phyloP scores from a whole-genome alignment of 2,888 invertebrate species.

The Petrolisthes manimaculis region DNA sequence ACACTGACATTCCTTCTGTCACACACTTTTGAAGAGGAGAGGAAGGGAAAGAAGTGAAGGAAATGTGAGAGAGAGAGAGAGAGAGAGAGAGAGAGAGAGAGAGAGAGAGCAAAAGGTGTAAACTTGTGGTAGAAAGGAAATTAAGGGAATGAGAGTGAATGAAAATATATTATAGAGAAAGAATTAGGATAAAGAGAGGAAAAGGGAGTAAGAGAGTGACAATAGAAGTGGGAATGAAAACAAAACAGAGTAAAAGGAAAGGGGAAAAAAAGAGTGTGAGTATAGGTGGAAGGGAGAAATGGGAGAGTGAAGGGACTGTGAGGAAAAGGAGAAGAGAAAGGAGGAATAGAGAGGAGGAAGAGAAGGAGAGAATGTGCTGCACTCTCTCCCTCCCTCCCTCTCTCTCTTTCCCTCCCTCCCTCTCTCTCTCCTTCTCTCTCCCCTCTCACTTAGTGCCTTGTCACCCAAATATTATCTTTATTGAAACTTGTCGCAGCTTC shows the following conservation, averaged over 20 bases:
- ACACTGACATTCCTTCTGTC: too few relatives aligned
- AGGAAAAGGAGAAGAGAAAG: not conserved
- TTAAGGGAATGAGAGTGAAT: too few relatives aligned
- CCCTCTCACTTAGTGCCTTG: not conserved
- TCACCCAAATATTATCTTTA: slow-evolving; percentile 29
- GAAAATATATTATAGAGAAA: not conserved
- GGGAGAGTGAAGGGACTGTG: too few relatives aligned
- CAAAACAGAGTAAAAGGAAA: not conserved
- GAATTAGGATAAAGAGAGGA: not conserved
- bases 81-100: too few relatives aligned
- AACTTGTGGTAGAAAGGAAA: too few relatives aligned
- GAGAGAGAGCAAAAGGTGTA: too few relatives aligned
- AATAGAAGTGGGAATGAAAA: not conserved
- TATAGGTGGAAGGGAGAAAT: not conserved
- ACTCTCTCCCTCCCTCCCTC: not conserved
- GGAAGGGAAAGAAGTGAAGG: too few relatives aligned
- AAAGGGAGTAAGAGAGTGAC: not conserved
- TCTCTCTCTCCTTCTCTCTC: slow-evolving; percentile 7
- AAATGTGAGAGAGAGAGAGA: too few relatives aligned
- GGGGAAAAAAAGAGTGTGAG: not conserved
- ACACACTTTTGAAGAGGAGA: too few relatives aligned
- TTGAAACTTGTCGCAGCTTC: slow-evolving; percentile 17
- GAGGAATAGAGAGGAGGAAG: too few relatives aligned
- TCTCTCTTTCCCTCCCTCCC: not conserved
- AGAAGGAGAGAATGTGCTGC: not conserved